Evolutionary conservation across 1,140 invertebrate genomes (phyloP).

Genomic region (Akabosia matsudoensis): DNA sequence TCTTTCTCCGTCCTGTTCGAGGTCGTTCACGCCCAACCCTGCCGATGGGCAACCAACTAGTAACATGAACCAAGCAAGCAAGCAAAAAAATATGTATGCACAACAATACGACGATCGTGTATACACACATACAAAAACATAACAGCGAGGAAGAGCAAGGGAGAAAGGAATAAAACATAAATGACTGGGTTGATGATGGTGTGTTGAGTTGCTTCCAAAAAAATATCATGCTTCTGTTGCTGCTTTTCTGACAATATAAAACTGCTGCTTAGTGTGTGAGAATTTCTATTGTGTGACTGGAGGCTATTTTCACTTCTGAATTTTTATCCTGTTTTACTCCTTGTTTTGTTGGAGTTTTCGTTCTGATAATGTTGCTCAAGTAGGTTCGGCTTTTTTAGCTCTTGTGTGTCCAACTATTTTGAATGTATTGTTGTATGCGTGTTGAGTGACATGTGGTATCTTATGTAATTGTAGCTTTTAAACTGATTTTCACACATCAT

Average conservation of each 20-base stretch:
- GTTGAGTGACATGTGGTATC: too few relatives aligned
- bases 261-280: not conserved
- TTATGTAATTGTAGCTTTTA: too few relatives aligned
- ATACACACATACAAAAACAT: not conserved
- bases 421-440: too few relatives aligned
- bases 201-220: not conserved
- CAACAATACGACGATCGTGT: not conserved
- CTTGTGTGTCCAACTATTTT: too few relatives aligned
- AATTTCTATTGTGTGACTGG: not conserved
- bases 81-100: conserved; percentile 20
- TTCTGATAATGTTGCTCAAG: too few relatives aligned
- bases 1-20: conserved; percentile 24
- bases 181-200: not conserved
- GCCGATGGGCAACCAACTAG: conserved; percentile 21
- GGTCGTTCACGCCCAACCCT: conserved; percentile 23
- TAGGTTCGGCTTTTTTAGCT: too few relatives aligned
- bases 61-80: conserved; percentile 8
- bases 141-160: not conserved
- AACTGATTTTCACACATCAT: too few relatives aligned
- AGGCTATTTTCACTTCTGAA: not conserved
- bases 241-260: not conserved
- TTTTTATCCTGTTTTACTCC: not conserved
- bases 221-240: not conserved
- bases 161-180: too few relatives aligned
- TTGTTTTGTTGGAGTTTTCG: not conserved